A percentile compares a stretch with the other conserved stretches of the same genome.
Conservation (phyloP, 30 jellyfish, hydroid and myxozoan genomes). For the Chrysaora quinquecirrha region DNA sequence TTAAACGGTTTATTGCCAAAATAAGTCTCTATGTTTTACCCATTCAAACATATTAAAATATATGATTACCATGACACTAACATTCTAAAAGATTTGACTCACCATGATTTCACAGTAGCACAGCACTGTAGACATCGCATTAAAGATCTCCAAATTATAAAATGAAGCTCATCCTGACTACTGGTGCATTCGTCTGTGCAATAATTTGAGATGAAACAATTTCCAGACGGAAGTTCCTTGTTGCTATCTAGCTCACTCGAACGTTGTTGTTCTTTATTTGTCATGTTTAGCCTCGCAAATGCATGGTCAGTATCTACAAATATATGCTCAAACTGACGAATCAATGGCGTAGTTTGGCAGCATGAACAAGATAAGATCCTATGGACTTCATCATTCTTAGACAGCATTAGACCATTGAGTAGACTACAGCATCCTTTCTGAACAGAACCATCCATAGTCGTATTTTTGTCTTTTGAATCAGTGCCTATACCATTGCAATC, state of each 20-base stretch:
- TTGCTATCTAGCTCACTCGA: neutral
- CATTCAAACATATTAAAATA: no score
- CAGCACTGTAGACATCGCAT: slow-evolving; percentile 17
- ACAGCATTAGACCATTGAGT: neutral
- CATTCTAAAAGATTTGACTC: no score
- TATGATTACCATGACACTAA: neutral
- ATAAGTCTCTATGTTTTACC: no score
- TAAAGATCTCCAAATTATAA: slow-evolving; percentile 18
- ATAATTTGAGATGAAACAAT: neutral
- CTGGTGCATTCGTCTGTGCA: neutral
- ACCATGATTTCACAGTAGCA: slow-evolving; percentile 33
- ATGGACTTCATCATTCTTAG: no score
- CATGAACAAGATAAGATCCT: no score
- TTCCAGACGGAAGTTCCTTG: neutral
- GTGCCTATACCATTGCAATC: no score
- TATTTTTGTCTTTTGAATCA: no score
- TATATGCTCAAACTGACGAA: neutral
- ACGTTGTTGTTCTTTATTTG: neutral
- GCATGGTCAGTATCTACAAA: neutral
- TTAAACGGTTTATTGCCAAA: no score
- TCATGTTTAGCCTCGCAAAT: neutral
- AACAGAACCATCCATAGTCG: no score
- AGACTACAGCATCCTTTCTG: no score
- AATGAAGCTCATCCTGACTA: neutral
- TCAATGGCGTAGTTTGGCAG: neutral